These are phyloP conservation scores for Oligia strigilis DNA, from an alignment of 2,888 invertebrate species.

Conservation along the genomic window DNA sequence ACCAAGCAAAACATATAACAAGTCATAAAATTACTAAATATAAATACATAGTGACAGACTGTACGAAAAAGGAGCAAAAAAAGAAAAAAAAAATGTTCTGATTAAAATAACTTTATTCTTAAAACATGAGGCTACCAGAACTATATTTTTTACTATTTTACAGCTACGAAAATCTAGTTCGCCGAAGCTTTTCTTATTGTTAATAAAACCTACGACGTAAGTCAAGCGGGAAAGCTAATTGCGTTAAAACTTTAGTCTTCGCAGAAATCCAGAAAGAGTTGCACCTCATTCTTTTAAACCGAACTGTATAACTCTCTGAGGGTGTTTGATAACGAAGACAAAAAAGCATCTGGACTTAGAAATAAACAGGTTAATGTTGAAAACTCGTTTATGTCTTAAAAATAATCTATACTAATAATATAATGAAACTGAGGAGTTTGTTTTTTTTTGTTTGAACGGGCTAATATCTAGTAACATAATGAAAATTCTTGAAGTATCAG, in stretches of 20 bases:
- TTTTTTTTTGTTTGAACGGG: neutral
- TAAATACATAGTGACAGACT: too few relatives aligned
- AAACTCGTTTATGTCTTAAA: neutral
- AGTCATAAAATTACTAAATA: too few relatives aligned
- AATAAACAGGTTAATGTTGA: conserved; percentile 11
- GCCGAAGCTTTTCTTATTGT: conserved; percentile 6
- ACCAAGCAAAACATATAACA: too few relatives aligned
- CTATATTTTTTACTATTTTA: neutral
- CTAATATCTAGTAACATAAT: neutral
- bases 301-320: neutral
- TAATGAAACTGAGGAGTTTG: neutral
- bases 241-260: conserved; percentile 43
- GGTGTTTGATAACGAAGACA: conserved; percentile 30
- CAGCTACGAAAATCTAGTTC: neutral
- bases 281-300: conserved; percentile 17
- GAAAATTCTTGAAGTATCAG: neutral
- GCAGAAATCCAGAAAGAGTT: conserved; percentile 11
- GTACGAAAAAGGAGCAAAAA: too few relatives aligned
- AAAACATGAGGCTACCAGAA: neutral
- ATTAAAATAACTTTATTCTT: neutral
- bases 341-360: neutral
- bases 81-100: neutral
- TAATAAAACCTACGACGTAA: too few relatives aligned
- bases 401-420: neutral
- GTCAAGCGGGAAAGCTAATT: conserved; percentile 46